Evolutionary conservation across 2,113 vertebrate species (phyloP).

Genomic region (Poeciliopsis occidentalis): DNA sequence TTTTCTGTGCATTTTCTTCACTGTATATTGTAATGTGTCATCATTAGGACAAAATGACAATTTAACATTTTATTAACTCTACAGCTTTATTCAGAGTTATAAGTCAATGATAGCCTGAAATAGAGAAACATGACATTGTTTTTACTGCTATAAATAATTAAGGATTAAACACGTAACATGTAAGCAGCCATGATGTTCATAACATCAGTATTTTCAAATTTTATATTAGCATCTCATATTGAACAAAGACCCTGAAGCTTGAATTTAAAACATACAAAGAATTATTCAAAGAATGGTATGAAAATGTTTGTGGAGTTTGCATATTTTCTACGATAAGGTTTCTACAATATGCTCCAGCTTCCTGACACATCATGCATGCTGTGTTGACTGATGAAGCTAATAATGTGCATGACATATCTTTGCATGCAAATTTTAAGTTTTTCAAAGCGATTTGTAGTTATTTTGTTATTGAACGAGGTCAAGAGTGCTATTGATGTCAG

Average conservation of each 20-base stretch:
- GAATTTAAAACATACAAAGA: not conserved
- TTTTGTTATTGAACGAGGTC: too few species aligned
- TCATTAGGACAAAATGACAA: not conserved
- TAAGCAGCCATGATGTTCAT: not conserved
- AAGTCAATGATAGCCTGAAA: not conserved
- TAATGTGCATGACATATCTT: too few species aligned
- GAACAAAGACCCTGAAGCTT: not conserved
- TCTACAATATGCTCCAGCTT: not conserved
- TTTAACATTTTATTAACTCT: not conserved
- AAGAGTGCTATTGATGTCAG: too few species aligned
- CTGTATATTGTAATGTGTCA: too few species aligned
- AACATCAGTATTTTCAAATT: not conserved
- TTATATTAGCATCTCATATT: not conserved
- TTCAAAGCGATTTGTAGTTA: too few species aligned
- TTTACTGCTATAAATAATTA: not conserved
- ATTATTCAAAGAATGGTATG: not conserved
- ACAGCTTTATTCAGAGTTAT: conserved; percentile 29
- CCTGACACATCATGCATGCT: not conserved
- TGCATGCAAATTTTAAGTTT: too few species aligned
- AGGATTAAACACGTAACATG: not conserved
- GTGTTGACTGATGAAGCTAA: too few species aligned
- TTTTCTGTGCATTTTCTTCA: not conserved
- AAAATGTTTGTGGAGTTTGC: not conserved
- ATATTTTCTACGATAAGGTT: not conserved
- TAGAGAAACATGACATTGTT: not conserved